These are phyloP conservation scores for Drosophila nr. perissopoda DNA, from an alignment of 2,888 invertebrate genomes.

Conservation along the genomic window DNA sequence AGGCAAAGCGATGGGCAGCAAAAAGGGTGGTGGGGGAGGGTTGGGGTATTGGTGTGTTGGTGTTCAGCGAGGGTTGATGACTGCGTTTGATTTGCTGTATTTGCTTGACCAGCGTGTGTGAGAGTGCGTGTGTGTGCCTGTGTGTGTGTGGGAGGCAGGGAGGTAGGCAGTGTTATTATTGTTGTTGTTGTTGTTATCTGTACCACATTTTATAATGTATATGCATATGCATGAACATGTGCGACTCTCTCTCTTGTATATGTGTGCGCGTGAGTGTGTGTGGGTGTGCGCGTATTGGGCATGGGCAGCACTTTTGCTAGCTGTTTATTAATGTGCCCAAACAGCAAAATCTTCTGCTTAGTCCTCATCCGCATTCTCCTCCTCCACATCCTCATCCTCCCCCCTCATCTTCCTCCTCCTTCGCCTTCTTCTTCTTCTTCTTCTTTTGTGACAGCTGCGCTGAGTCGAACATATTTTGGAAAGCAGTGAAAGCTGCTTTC, in stretches of 20 bases:
- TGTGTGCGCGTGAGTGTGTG: constrained; percentile 4
- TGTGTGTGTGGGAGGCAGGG: constrained; percentile 5
- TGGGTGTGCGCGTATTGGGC: constrained; percentile 4
- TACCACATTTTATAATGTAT: constrained; percentile 63
- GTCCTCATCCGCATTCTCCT: background rate
- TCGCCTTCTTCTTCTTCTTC: background rate
- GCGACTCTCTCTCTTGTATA: constrained; percentile 9
- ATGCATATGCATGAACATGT: constrained; percentile 67
- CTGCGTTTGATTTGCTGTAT: constrained; percentile 66
- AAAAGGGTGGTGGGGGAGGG: background rate
- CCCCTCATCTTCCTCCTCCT: background rate
- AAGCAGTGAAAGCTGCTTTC: constrained; percentile 6
- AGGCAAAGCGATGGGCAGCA: constrained; percentile 36
- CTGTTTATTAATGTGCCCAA: constrained; percentile 55
- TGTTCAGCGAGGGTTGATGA: constrained; percentile 31
- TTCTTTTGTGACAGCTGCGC: constrained; percentile 39
- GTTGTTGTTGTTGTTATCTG: constrained; percentile 35
- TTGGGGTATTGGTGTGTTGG: background rate
- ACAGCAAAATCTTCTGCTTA: constrained; percentile 33
- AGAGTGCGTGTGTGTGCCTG: constrained; percentile 14
- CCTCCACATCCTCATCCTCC: background rate
- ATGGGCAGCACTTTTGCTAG: constrained; percentile 49
- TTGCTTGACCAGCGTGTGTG: constrained; percentile 56
- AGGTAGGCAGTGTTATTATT: background rate
- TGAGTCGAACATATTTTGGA: constrained; percentile 28